Percentiles rank a stretch among this genome's conserved stretches.
These are phyloP conservation scores for Nannobrachium achirus DNA, from an alignment of 2,113 vertebrate genomes.

Conservation along the genomic window DNA sequence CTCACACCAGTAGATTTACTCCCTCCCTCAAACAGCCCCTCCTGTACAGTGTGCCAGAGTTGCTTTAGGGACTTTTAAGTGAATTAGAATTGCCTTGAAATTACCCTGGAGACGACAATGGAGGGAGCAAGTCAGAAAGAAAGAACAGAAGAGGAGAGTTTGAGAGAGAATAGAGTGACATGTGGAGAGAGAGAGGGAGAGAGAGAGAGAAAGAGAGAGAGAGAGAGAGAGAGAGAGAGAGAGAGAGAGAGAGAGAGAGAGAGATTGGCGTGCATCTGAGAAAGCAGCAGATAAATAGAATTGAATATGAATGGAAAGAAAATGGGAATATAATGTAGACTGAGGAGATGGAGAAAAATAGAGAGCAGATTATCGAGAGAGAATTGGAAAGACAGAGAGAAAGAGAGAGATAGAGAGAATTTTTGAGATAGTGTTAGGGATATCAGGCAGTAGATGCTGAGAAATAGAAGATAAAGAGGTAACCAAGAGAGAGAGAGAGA, in stretches of 20 bases:
- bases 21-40: conserved; percentile 25
- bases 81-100: conserved; percentile 48
- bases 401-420: background rate
- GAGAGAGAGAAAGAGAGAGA: background rate
- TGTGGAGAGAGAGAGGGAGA: background rate
- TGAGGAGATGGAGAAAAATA: background rate
- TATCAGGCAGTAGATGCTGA: background rate
- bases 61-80: conserved; percentile 47
- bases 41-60: conserved; percentile 6
- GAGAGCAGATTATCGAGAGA: conserved; percentile 8
- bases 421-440: conserved; percentile 6
- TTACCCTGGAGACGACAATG: conserved; percentile 20
- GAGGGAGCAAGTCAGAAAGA: conserved; percentile 4
- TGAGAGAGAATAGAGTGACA: conserved; percentile 4
- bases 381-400: conserved; percentile 5
- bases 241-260: conserved; percentile 10
- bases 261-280: background rate
- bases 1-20: conserved; percentile 42
- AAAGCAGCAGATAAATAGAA: too few species aligned
- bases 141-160: background rate
- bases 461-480: conserved; percentile 6
- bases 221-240: background rate
- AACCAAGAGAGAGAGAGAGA: conserved; percentile 8
- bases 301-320: background rate
- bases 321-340: background rate